Percentiles rank a stretch among this genome's conserved stretches.
These are phyloP conservation scores for Leucophenga montana DNA, from an alignment of 2,888 invertebrate genomes.

Conservation along the genomic window DNA sequence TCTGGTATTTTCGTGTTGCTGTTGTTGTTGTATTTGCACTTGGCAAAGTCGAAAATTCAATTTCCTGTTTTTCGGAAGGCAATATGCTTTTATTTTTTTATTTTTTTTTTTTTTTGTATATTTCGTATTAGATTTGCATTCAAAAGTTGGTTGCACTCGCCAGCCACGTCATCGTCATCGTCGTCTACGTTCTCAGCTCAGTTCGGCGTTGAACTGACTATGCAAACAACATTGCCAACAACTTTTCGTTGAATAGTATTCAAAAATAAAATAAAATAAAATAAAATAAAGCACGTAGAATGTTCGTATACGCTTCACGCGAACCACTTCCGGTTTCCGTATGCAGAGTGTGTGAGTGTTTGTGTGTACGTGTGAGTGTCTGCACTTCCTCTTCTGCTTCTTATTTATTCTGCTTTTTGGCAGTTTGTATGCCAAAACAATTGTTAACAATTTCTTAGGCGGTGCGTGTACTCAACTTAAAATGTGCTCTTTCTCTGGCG, in stretches of 20 bases:
- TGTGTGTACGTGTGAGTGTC: constrained; percentile 4
- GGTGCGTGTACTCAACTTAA: constrained; percentile 12
- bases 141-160: constrained; percentile 48
- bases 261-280: constrained; percentile 34
- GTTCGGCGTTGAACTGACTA: constrained; percentile 57
- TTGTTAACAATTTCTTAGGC: constrained; percentile 45
- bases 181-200: constrained; percentile 20
- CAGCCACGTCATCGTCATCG: background rate
- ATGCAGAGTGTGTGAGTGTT: background rate
- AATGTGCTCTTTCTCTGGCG: too few species aligned
- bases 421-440: constrained; percentile 54
- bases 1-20: constrained; percentile 13
- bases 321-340: constrained; percentile 52
- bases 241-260: constrained; percentile 18
- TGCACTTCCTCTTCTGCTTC: background rate
- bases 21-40: constrained; percentile 47
- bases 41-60: constrained; percentile 67
- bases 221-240: constrained; percentile 18
- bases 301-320: constrained; percentile 37
- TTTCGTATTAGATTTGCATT: constrained; percentile 66
- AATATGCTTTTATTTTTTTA: constrained; percentile 34
- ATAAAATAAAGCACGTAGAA: constrained; percentile 28
- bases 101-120: constrained; percentile 45
- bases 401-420: constrained; percentile 27
- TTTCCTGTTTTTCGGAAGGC: constrained; percentile 61